phyloP scores from a whole-genome alignment of 2,888 invertebrate species.

The Eristalis tenax region DNA sequence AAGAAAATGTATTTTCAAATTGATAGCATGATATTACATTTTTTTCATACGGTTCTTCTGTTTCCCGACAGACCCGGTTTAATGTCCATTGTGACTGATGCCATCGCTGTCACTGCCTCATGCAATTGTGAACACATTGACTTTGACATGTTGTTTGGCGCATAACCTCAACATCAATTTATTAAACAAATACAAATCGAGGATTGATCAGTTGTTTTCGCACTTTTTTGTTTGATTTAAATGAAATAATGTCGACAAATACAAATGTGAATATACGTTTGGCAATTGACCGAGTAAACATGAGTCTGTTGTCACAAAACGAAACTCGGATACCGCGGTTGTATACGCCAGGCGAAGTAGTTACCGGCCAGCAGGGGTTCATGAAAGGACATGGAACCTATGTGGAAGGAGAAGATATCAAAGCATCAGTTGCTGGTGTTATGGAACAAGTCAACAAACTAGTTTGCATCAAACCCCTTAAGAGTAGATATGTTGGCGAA shows the following conservation, averaged over 20 bases:
- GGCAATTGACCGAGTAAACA: slow-evolving; percentile 85
- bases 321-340: slow-evolving; percentile 84
- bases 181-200: slow-evolving; percentile 28
- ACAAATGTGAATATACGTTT: slow-evolving; percentile 85
- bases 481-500: slow-evolving; percentile 95
- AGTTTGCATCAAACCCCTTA: slow-evolving; percentile 94
- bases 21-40: no score
- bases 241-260: slow-evolving; percentile 77
- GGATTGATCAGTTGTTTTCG: not conserved
- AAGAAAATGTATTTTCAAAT: no score
- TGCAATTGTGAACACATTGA: not conserved
- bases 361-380: slow-evolving; percentile 85
- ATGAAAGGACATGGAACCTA: slow-evolving; percentile 98
- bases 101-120: not conserved
- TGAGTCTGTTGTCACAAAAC: slow-evolving; percentile 80
- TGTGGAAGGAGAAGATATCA: slow-evolving; percentile 89
- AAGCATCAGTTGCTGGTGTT: slow-evolving; percentile 96
- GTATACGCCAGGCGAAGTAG: slow-evolving; percentile 93
- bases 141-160: not conserved
- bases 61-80: no score
- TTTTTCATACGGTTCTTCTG: no score
- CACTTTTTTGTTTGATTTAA: not conserved
- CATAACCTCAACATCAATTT: not conserved
- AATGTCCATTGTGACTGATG: not conserved
- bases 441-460: slow-evolving; percentile 97